phyloP scores from a whole-genome alignment of 2,797 vertebrate genomes.

The Siniperca undulata region DNA sequence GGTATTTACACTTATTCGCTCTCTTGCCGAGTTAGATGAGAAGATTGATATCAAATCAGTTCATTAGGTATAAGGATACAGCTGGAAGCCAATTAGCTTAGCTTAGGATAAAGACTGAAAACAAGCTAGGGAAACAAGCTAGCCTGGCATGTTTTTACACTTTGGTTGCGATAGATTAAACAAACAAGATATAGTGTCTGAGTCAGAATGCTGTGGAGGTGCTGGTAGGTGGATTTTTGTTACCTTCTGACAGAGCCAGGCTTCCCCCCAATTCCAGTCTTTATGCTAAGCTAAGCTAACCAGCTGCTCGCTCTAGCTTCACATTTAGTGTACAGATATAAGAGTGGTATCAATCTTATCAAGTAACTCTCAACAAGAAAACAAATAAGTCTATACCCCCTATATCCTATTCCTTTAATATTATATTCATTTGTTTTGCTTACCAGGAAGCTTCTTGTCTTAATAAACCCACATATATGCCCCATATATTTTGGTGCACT shows the following conservation, averaged over 20 bases:
- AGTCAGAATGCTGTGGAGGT: not conserved
- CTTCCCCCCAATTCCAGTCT: not conserved
- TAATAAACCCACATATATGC: conserved; percentile 9
- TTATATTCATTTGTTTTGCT: conserved; percentile 8
- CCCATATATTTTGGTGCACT: not conserved
- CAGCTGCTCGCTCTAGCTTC: not conserved
- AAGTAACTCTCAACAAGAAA: not conserved
- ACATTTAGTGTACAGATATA: not conserved
- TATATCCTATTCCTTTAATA: not conserved
- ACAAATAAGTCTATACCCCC: not conserved
- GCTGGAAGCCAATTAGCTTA: not conserved
- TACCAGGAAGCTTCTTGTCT: conserved; percentile 1
- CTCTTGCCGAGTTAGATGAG: not conserved
- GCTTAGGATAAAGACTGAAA: not conserved
- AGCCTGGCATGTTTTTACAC: not conserved
- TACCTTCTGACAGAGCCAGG: not conserved
- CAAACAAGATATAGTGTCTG: not conserved
- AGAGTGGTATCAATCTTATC: not conserved
- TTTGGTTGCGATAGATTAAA: not conserved
- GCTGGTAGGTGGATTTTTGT: not conserved
- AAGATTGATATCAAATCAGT: not conserved
- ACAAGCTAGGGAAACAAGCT: no score
- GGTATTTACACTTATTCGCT: not conserved
- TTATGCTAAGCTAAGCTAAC: not conserved
- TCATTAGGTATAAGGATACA: not conserved